These are phyloP conservation scores for Rhinoraja longicauda DNA, from an alignment of 2,797 vertebrate genomes.

Conservation along the genomic window DNA sequence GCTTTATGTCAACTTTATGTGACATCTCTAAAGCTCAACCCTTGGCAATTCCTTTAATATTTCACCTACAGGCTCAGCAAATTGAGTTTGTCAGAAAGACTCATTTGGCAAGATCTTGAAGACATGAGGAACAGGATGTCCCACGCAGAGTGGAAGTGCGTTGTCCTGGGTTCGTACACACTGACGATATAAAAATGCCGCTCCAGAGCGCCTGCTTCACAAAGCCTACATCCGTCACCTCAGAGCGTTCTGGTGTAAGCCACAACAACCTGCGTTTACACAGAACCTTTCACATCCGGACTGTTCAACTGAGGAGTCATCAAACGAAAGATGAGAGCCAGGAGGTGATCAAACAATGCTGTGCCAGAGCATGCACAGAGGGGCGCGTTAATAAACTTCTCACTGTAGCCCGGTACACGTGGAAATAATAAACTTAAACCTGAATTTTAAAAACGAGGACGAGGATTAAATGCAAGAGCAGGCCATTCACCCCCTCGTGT, in stretches of 20 bases:
- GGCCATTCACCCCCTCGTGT: too few relatives aligned
- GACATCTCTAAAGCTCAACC: not conserved
- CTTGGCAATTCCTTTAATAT: conserved; percentile 31
- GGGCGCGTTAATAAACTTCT: too few relatives aligned
- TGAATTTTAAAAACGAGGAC: too few relatives aligned
- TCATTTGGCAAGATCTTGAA: not conserved
- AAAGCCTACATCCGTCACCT: not conserved
- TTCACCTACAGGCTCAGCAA: not conserved
- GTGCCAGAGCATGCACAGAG: too few relatives aligned
- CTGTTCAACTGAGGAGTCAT: too few relatives aligned
- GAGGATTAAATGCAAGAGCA: too few relatives aligned
- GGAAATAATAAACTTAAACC: too few relatives aligned
- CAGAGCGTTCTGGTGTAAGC: not conserved
- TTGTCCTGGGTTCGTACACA: too few relatives aligned
- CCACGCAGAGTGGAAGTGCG: not conserved
- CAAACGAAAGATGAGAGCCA: too few relatives aligned
- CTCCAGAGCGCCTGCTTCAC: not conserved
- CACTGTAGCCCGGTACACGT: too few relatives aligned
- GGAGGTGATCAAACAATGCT: too few relatives aligned
- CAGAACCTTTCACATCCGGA: not conserved
- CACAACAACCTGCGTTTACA: not conserved
- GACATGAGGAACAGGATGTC: not conserved
- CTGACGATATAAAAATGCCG: not conserved
- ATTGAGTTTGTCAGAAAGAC: conserved; percentile 28
- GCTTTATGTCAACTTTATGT: conserved; percentile 4